These are phyloP conservation scores for Hydraecia micacea DNA, from an alignment of 2,888 invertebrate species.

Conservation along the genomic window DNA sequence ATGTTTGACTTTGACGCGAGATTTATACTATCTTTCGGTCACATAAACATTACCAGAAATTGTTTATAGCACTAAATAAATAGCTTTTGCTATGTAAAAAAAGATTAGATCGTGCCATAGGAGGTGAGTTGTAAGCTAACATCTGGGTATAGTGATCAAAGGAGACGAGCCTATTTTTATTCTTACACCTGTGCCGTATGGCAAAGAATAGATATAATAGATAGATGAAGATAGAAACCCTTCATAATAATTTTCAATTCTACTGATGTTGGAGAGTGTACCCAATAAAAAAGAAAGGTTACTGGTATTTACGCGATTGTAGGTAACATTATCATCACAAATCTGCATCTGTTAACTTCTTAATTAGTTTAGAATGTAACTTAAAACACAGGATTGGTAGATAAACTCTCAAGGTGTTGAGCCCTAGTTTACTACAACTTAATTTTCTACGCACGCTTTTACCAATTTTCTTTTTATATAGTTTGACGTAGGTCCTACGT, in stretches of 20 bases:
- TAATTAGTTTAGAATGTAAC: background rate
- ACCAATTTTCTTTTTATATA: background rate
- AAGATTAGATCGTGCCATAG: conserved; percentile 26
- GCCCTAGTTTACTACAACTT: background rate
- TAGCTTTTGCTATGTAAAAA: conserved; percentile 23
- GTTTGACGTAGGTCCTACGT: background rate
- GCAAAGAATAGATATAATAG: background rate
- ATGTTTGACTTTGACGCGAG: conserved; percentile 41
- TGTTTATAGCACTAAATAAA: conserved; percentile 48
- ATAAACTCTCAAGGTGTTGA: background rate
- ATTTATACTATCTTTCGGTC: conserved; percentile 39
- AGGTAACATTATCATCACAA: background rate
- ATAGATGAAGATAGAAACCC: background rate
- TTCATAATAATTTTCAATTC: background rate
- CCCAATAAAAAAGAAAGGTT: no score
- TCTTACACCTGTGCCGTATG: conserved; percentile 22
- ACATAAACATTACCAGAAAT: conserved; percentile 47
- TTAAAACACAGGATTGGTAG: background rate
- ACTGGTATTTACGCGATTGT: background rate
- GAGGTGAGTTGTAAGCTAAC: conserved; percentile 26
- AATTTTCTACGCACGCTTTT: background rate
- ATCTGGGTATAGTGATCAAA: conserved; percentile 52
- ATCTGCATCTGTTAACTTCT: background rate
- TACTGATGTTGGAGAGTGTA: background rate
- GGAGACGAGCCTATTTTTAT: conserved; percentile 26